These are phyloP conservation scores for Caenorhabditis imperialis DNA, from an alignment of 2,888 invertebrate species.

Conservation along the genomic window DNA sequence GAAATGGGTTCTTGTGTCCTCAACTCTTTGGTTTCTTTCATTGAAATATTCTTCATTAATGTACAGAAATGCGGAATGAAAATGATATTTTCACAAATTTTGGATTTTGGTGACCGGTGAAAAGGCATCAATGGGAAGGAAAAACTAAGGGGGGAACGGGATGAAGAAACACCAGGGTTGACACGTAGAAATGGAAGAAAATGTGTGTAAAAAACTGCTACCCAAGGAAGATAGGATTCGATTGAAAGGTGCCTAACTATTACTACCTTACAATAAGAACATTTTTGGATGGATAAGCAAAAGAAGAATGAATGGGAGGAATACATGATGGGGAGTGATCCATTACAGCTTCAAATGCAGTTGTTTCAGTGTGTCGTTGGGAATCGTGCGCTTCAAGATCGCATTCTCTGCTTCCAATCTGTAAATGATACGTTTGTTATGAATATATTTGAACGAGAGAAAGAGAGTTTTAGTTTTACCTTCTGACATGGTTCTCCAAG, in stretches of 20 bases:
- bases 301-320: too few relatives aligned
- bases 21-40: background rate
- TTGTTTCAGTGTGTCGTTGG: conserved; percentile 89
- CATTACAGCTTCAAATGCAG: conserved; percentile 43
- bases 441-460: too few relatives aligned
- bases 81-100: background rate
- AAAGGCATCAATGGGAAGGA: background rate
- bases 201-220: conserved; percentile 16
- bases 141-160: background rate
- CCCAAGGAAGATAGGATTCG: conserved; percentile 16
- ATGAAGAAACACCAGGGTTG: background rate
- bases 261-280: conserved; percentile 24
- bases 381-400: conserved; percentile 89
- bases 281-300: too few relatives aligned
- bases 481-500: conserved; percentile 87
- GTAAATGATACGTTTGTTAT: too few relatives aligned
- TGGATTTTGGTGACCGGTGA: background rate
- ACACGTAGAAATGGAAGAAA: background rate
- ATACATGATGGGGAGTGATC: background rate
- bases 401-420: conserved; percentile 89
- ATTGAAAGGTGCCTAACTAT: conserved; percentile 1
- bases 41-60: background rate
- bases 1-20: conserved; percentile 14
- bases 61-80: background rate
- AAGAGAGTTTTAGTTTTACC: conserved; percentile 5